These are phyloP conservation scores for Brachyptera putata DNA, from an alignment of 2,888 invertebrate genomes.

Conservation along the genomic window DNA sequence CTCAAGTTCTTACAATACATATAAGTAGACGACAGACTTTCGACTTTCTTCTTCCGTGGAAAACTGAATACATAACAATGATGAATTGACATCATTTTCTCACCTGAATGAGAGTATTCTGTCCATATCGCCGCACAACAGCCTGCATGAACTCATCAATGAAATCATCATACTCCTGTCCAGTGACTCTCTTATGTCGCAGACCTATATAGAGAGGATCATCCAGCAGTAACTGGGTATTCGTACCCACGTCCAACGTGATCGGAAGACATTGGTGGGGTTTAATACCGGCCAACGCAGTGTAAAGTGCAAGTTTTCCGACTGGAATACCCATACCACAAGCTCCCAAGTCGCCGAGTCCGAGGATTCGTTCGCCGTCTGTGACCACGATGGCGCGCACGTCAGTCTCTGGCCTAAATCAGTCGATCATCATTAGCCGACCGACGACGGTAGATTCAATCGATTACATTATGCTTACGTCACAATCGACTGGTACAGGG, in stretches of 20 bases:
- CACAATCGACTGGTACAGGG: too few relatives aligned
- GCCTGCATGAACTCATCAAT: slow-evolving; percentile 97
- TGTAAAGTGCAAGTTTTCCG: slow-evolving; percentile 94
- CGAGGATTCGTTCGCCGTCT: slow-evolving; percentile 96
- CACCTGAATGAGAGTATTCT: slow-evolving; percentile 74
- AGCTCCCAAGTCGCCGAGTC: slow-evolving; percentile 94
- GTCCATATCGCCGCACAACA: slow-evolving; percentile 77
- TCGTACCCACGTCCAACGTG: slow-evolving; percentile 69
- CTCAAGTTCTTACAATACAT: too few relatives aligned
- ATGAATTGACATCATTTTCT: too few relatives aligned
- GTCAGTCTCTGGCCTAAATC: slow-evolving; percentile 80
- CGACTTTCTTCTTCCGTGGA: too few relatives aligned
- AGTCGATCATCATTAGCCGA: too few relatives aligned
- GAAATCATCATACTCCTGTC: slow-evolving; percentile 84
- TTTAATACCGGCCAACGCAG: slow-evolving; percentile 93
- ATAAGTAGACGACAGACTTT: too few relatives aligned
- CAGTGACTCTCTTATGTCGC: slow-evolving; percentile 76
- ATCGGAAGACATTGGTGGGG: slow-evolving; percentile 94
- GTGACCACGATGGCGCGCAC: slow-evolving; percentile 91
- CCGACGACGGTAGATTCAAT: background rate
- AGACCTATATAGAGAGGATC: slow-evolving; percentile 96
- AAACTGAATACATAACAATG: too few relatives aligned
- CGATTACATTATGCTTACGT: too few relatives aligned
- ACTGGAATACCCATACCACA: slow-evolving; percentile 99
- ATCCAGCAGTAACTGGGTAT: slow-evolving; percentile 66